Base-by-base conservation (phyloP, 2,113 vertebrate species). In the Rhinopomastus cyanomelas region DNA sequence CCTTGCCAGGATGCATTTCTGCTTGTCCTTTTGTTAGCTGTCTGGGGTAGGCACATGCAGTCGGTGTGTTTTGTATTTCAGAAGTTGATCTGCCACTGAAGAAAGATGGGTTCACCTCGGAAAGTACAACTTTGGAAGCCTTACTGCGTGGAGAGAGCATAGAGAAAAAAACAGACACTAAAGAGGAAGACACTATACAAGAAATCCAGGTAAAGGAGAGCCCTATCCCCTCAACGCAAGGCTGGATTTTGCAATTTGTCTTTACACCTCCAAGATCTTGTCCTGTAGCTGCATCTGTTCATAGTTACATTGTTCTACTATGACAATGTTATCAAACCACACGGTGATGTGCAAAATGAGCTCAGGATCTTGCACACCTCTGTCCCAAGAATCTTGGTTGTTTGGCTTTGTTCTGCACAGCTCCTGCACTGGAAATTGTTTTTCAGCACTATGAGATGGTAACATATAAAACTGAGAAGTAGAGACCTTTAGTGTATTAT, bases 51-150 rank as follows among this genome's bases (percentile, higher is more conserved):
- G 81, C 48, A 53, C 30, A 59, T 73, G 48, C 37, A 90, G 51
- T 75, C 29, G 86, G 6, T 90, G 20, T 91, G 20, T 93, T 84
- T 95, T 90, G 48, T 77, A 96, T 97, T 91, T 30, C 93, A 98
- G 98, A 98, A 97, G 97, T 97, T 72, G 98, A 98, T 88, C 95
- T 98, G 90, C 97, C 98, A 72, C 94, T 98, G 90, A 98, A 98
- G 92, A 98, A 98, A 80, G 98, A 99, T 79, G 94, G 97, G 3
- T 97, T 98, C 96, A 98, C 98, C 68, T 97, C 98, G 39, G 98
- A 99, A 96, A 98, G 98, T 88, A 99, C 98, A 92, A 99, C 99
- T 5, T 96, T 99, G 95, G 99, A 99, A 97, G 98, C 99, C 85
- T 96, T 99, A 96, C 97, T 99, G 48, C 98, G 99, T 20, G 98